phyloP scores from a whole-genome alignment of 2,113 vertebrate genomes.

The Myotis brandtii region DNA sequence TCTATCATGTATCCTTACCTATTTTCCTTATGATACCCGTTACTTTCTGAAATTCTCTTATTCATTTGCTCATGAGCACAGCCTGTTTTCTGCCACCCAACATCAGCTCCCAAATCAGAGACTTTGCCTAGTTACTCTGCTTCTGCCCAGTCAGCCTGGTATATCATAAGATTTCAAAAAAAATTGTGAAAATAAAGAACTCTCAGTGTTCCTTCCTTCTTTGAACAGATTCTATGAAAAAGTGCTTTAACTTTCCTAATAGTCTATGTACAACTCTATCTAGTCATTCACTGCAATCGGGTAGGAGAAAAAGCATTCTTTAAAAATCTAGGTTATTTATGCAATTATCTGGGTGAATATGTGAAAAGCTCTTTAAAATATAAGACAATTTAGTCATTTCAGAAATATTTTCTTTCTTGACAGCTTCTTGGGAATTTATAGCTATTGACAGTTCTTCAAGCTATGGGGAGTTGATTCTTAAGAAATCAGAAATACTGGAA shows the following conservation, averaged over 20 bases:
- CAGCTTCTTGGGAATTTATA: background rate
- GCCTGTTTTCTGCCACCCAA: background rate
- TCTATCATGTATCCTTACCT: background rate
- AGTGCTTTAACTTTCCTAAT: background rate
- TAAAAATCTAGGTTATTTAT: background rate
- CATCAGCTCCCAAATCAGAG: background rate
- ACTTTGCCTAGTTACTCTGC: background rate
- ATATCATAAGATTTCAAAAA: background rate
- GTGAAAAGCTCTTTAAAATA: background rate
- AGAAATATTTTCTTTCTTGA: constrained; percentile 17
- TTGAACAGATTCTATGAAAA: background rate
- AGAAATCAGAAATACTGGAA: background rate
- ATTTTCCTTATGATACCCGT: background rate
- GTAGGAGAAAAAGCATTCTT: background rate
- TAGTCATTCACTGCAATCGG: background rate
- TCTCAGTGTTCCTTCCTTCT: background rate
- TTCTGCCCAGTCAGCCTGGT: background rate
- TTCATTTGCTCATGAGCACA: background rate
- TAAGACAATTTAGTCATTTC: background rate
- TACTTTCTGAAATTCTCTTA: background rate
- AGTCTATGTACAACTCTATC: background rate
- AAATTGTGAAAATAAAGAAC: background rate
- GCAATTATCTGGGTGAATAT: background rate
- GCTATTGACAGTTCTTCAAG: background rate
- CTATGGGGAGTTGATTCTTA: background rate